Evolutionary conservation across 2,113 vertebrate species (phyloP).

Genomic region (Hyperopisus bebe): DNA sequence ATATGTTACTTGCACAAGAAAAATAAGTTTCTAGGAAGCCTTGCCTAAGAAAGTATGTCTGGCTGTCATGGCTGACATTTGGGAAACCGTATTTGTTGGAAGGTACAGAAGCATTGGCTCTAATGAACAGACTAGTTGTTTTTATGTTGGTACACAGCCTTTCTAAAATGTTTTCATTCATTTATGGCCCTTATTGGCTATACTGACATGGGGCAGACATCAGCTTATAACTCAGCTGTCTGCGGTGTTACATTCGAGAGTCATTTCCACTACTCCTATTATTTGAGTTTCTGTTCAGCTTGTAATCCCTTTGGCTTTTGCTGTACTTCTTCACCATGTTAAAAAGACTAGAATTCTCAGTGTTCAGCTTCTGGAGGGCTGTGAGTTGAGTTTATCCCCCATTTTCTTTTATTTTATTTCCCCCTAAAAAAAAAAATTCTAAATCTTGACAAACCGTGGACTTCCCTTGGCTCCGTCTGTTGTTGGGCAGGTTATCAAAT

Average conservation of each 20-base stretch:
- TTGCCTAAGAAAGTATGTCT: neutral
- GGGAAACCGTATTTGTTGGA: neutral
- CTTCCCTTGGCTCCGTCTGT: conserved; percentile 32
- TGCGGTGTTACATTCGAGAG: neutral
- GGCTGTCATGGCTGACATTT: neutral
- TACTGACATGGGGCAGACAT: neutral
- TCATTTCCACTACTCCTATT: neutral
- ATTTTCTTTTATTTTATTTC: neutral
- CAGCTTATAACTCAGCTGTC: neutral
- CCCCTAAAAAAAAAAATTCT: neutral
- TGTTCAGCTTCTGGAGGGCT: neutral
- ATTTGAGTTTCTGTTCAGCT: neutral
- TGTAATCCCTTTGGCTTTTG: neutral
- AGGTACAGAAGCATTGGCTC: neutral
- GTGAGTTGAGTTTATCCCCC: neutral
- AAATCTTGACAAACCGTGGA: conserved; percentile 19
- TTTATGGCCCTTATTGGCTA: neutral
- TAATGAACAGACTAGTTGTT: neutral
- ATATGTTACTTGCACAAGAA: neutral
- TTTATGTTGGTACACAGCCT: neutral
- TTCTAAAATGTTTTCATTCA: neutral
- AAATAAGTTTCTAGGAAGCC: neutral
- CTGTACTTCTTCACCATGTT: neutral
- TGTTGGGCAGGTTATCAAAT: conserved; percentile 27
- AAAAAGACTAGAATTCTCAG: neutral